A percentile compares a stretch with the other conserved stretches of the same genome.
Evolutionary conservation across 1,140 invertebrate genomes (phyloP).

Genomic region (Asobara japonica): DNA sequence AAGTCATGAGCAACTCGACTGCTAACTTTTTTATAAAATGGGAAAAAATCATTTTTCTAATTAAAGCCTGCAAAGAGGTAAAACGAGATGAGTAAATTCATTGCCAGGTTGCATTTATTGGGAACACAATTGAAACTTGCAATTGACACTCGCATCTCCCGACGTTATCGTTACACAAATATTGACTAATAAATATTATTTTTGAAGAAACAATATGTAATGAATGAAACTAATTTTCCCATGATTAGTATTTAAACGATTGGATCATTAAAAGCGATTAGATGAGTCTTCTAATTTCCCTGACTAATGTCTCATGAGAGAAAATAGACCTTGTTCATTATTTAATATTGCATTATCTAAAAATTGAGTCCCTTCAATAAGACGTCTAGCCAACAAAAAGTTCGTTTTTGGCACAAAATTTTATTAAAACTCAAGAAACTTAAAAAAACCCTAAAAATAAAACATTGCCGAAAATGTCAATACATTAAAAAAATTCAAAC

Average conservation of each 20-base stretch:
- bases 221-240: neutral
- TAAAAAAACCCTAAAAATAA: no score
- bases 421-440: no score
- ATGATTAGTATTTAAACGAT: constrained; percentile 35
- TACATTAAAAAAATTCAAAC: no score
- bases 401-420: no score
- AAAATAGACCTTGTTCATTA: neutral
- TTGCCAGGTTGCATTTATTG: no score
- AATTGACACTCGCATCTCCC: no score
- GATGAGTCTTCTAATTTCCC: constrained; percentile 16
- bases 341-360: constrained; percentile 53
- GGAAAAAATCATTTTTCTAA: neutral
- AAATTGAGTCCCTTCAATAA: constrained; percentile 56
- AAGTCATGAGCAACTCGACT: constrained; percentile 39
- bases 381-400: constrained; percentile 54
- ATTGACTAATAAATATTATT: constrained; percentile 44
- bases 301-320: neutral
- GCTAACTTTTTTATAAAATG: constrained; percentile 1
- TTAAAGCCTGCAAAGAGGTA: no score
- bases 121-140: no score
- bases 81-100: no score
- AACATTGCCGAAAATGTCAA: no score
- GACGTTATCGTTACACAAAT: no score
- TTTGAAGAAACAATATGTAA: constrained; percentile 26
- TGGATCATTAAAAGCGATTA: constrained; percentile 31